phyloP scores from a whole-genome alignment of 2,113 vertebrate species.

The Corythaeola cristata region DNA sequence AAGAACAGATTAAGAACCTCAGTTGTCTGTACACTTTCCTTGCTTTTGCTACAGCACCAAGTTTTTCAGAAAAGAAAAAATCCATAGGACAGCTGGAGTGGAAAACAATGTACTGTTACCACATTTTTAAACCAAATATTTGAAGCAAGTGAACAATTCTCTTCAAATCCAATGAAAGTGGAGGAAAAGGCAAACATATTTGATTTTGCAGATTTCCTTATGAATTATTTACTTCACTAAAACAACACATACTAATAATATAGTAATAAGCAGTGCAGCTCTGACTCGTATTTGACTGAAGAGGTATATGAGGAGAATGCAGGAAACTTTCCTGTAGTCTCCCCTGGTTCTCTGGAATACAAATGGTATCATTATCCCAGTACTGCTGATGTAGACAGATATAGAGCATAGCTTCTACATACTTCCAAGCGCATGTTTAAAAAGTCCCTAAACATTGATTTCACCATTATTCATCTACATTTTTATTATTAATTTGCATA shows the following conservation, averaged over 20 bases:
- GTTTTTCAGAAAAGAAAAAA: slow-evolving; percentile 20
- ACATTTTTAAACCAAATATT: slow-evolving; percentile 63
- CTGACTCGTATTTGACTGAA: neutral
- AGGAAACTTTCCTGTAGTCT: neutral
- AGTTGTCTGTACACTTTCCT: neutral
- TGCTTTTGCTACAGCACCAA: neutral
- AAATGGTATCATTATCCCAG: neutral
- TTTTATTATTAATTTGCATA: neutral
- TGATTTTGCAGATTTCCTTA: slow-evolving; percentile 52
- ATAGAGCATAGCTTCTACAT: neutral
- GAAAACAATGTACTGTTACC: slow-evolving; percentile 56
- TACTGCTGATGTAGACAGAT: neutral
- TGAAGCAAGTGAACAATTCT: slow-evolving; percentile 50
- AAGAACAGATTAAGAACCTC: neutral
- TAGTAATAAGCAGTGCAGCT: slow-evolving; percentile 23
- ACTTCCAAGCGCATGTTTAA: neutral
- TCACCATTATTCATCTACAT: neutral
- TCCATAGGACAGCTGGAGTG: neutral
- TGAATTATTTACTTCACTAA: slow-evolving; percentile 71
- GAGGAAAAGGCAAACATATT: slow-evolving; percentile 38
- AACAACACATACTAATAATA: slow-evolving; percentile 55
- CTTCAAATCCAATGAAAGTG: slow-evolving; percentile 32
- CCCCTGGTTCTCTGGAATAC: neutral
- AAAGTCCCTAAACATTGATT: neutral
- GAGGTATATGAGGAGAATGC: neutral